A percentile compares a stretch with the other conserved stretches of the same genome.
phyloP scores from a whole-genome alignment of 1,140 invertebrate genomes.

The Ectropis grisescens region DNA sequence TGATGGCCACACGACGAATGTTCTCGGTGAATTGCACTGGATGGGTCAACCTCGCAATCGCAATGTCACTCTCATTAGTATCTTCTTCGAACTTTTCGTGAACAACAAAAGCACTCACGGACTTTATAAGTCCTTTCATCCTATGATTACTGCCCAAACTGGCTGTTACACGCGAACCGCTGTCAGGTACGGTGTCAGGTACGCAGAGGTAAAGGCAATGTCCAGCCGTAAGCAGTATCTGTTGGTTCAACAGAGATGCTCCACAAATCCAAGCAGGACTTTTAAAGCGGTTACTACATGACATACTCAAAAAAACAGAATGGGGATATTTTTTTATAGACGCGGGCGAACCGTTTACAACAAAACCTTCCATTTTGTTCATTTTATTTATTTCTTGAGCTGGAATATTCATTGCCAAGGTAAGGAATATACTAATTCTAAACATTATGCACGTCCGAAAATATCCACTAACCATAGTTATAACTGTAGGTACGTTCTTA shows the following conservation, averaged over 20 bases:
- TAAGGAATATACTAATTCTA: too few species aligned
- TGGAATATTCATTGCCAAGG: too few species aligned
- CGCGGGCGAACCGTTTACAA: slow-evolving; percentile 1
- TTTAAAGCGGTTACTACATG: too few species aligned
- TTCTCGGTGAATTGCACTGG: slow-evolving; percentile 2
- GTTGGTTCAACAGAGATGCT: slow-evolving; percentile 10
- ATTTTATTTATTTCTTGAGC: too few species aligned
- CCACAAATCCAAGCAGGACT: slow-evolving; percentile 10
- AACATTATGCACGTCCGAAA: too few species aligned
- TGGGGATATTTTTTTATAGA: slow-evolving; percentile 3
- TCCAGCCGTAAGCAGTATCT: slow-evolving; percentile 14
- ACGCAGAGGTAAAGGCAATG: slow-evolving; percentile 12
- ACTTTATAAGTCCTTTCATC: neutral
- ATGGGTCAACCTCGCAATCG: slow-evolving; percentile 1
- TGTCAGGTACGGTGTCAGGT: too few species aligned
- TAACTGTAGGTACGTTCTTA: too few species aligned
- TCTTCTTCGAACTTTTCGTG: neutral
- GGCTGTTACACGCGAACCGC: slow-evolving; percentile 1
- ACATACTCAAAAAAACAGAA: slow-evolving; percentile 2
- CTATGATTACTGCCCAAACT: slow-evolving; percentile 3
- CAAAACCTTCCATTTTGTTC: slow-evolving; percentile 2
- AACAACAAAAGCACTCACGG: neutral
- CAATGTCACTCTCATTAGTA: slow-evolving; percentile 3
- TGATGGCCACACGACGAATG: slow-evolving; percentile 1
- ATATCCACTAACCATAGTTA: too few species aligned